These are phyloP conservation scores for Mohoua ochrocephala DNA, from an alignment of 2,113 vertebrate species.

Conservation along the genomic window DNA sequence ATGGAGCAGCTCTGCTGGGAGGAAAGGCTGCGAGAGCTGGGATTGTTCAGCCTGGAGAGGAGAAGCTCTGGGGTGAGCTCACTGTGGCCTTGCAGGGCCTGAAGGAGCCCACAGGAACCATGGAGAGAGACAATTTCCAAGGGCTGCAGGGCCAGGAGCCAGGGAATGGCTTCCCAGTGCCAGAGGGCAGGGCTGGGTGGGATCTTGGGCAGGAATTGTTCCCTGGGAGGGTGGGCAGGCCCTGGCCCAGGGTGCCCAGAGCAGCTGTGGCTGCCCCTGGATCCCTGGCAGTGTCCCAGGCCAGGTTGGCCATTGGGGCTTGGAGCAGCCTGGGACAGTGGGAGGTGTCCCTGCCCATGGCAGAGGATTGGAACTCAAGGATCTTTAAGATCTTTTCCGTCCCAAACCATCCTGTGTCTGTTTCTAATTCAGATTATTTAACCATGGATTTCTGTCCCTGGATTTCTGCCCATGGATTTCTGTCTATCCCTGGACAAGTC, in stretches of 20 bases:
- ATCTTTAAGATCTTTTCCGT: background rate
- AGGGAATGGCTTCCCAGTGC: background rate
- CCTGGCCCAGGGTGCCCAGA: background rate
- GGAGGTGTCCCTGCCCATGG: background rate
- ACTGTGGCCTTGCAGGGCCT: too few relatives aligned
- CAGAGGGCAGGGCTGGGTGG: too few relatives aligned
- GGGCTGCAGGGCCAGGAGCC: background rate
- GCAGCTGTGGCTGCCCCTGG: background rate
- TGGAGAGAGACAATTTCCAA: background rate
- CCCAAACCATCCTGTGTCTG: accelerated
- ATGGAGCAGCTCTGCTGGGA: background rate
- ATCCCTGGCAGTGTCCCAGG: background rate
- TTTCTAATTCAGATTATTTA: background rate
- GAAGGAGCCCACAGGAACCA: too few relatives aligned
- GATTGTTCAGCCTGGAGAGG: background rate
- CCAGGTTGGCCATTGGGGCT: background rate
- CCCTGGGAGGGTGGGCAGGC: background rate
- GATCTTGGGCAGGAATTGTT: background rate
- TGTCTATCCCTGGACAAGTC: background rate
- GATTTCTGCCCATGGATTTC: background rate
- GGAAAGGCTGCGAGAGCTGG: background rate
- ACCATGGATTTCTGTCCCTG: background rate
- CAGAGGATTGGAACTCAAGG: accelerated
- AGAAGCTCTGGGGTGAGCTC: too few relatives aligned
- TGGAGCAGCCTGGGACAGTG: background rate